Evolutionary conservation across 1,140 invertebrate genomes (phyloP), one percentile per base, ranked within the genome.

Genomic region (Carcinoscorpius rotundicauda): DNA sequence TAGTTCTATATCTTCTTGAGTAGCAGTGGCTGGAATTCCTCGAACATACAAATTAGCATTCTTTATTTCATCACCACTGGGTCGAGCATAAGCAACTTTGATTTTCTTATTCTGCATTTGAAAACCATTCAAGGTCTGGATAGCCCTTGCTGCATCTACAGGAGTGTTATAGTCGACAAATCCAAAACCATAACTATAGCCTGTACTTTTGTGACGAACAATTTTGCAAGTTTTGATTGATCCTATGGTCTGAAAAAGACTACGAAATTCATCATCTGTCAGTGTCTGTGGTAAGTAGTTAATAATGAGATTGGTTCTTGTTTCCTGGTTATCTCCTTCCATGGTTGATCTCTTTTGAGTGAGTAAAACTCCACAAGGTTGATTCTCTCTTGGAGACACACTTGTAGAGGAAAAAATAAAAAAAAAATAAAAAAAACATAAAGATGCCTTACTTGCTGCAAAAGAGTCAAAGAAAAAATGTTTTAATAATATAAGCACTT

Each of bases 231-330:
- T 90, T 73, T 93, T 90, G 57, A 97, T 84, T 5, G 87, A 85
- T 61, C 91, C 91, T 70, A 93, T 87, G 48, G 86, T 87, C 63
- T 86, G 83, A 75, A 97, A 97, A 77, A 97, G 84, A 63, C 85
- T 85, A 74, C 86, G 88, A 52, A 97, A 82, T 72, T 96, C 91
- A 71, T 91, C 88, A 75, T 96, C 93, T 3, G 87, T 89, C 80
- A 95, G 87, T 69, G 84, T 89, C 77, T 97, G 94, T 8, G 94
- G 94, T 67, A 97, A 82, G 76, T 97, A 97, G 79, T 97, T 97
- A 70, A 97, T 87, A 67, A 97, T 97, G 65, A 97, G 81, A 78
- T 96, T 96, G 9, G 90, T 80, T 52, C 70, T 69, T 29, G 29
- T 29, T 29, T 29, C 29, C 29, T 29, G 29, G 29, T 29, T 29